phyloP scores from a whole-genome alignment of 2,113 vertebrate genomes.

The Cavia aperea region DNA sequence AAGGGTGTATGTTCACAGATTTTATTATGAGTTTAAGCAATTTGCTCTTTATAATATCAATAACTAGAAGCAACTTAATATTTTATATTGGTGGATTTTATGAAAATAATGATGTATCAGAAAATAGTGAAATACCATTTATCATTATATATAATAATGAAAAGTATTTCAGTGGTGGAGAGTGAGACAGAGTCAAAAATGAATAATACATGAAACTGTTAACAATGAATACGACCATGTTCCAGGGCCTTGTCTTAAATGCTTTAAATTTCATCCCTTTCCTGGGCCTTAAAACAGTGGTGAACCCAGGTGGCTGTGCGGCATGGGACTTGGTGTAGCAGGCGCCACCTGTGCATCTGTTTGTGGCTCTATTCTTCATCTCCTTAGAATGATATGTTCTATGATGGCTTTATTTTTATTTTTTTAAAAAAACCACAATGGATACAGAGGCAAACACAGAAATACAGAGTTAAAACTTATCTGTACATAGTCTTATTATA shows the following conservation, averaged over 20 bases:
- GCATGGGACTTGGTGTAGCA: not conserved
- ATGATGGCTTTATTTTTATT: not conserved
- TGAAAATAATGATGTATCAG: too few species aligned
- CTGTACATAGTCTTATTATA: not conserved
- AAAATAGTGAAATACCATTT: not conserved
- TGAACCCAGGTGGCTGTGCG: not conserved
- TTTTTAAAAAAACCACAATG: not conserved
- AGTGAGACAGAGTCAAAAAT: too few species aligned
- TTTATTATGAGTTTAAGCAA: not conserved
- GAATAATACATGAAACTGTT: too few species aligned
- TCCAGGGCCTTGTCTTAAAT: not conserved
- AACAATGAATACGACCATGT: not conserved
- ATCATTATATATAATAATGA: not conserved
- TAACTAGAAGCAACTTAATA: not conserved
- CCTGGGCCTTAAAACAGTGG: not conserved
- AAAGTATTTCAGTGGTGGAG: not conserved
- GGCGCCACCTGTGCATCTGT: not conserved
- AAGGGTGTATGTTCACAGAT: not conserved
- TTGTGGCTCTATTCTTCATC: not conserved
- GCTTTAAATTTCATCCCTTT: not conserved
- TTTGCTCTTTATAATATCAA: not conserved
- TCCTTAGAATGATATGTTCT: not conserved
- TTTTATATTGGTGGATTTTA: not conserved
- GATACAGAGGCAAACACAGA: not conserved
- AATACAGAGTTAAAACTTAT: not conserved